phyloP scores from a whole-genome alignment of 2,888 invertebrate species.

The Seira ritae region DNA sequence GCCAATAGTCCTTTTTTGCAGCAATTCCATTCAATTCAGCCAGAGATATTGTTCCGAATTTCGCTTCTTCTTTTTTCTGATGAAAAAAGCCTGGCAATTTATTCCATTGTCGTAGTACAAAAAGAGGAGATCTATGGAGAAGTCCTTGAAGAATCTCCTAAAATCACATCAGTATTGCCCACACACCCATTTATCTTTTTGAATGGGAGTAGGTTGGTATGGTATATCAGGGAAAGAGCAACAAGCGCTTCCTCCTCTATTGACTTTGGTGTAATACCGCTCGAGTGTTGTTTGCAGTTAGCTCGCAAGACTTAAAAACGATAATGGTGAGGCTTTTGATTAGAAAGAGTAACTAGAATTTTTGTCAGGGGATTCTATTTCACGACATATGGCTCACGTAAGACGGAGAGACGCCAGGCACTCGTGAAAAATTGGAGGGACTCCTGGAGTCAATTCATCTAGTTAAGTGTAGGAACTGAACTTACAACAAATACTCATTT shows the following conservation, averaged over 20 bases:
- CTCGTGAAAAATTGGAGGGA: not conserved
- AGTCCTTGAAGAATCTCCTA: slow-evolving; percentile 18
- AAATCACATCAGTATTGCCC: slow-evolving; percentile 30
- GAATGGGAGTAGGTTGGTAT: too few relatives aligned
- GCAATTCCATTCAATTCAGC: too few relatives aligned
- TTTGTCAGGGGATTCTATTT: slow-evolving; percentile 22
- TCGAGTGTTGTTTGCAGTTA: too few relatives aligned
- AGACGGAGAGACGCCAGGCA: not conserved
- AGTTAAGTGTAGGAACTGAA: too few relatives aligned
- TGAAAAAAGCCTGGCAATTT: slow-evolving; percentile 28
- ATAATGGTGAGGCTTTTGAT: slow-evolving; percentile 25
- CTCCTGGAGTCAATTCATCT: too few relatives aligned
- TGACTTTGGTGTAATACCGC: too few relatives aligned
- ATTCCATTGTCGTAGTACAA: not conserved
- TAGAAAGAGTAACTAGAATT: slow-evolving; percentile 38
- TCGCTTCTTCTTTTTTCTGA: not conserved
- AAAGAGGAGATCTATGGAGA: too few relatives aligned
- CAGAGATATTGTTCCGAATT: not conserved
- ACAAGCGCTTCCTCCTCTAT: slow-evolving; percentile 10
- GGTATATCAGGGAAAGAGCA: slow-evolving; percentile 35
- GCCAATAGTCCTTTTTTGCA: too few relatives aligned
- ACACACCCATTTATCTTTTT: slow-evolving; percentile 37
- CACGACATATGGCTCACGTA: slow-evolving; percentile 11
- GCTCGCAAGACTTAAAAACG: not conserved
- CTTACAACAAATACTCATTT: too few relatives aligned